A percentile compares a stretch with the other conserved stretches of the same genome.
Evolutionary conservation across 2,113 vertebrate genomes (phyloP).

Genomic region (Petromus typicus): DNA sequence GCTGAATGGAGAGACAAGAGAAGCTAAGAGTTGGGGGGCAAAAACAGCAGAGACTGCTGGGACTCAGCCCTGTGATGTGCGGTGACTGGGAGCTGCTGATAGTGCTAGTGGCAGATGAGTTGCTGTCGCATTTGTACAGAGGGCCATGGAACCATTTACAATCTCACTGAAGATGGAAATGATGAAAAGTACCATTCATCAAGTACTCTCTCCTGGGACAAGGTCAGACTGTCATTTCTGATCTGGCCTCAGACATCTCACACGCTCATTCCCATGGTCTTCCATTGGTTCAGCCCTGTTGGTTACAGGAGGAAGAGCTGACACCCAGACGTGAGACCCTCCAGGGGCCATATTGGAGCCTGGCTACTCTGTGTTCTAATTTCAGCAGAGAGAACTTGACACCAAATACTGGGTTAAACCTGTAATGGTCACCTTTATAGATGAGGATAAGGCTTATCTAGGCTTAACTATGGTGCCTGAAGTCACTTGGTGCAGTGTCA

Average conservation of each 20-base stretch:
- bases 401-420: not conserved
- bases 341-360: not conserved
- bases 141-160: not conserved
- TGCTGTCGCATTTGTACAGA: accelerated
- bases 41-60: not conserved
- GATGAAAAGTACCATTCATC: not conserved
- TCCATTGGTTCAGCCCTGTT: not conserved
- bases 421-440: not conserved
- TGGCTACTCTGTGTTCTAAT: not conserved
- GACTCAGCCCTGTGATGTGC: not conserved
- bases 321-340: not conserved
- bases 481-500: not conserved
- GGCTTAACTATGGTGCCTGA: not conserved
- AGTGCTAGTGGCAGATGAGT: not conserved
- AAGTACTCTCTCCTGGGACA: not conserved
- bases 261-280: not conserved
- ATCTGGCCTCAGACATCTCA: not conserved
- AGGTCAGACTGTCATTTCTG: not conserved
- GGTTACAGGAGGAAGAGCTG: no score
- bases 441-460: not conserved
- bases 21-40: not conserved
- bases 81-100: not conserved
- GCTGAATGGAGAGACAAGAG: not conserved
- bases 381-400: not conserved
- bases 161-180: not conserved